These are phyloP conservation scores for Alca torda DNA, from an alignment of 2,797 vertebrate genomes.

Conservation along the genomic window DNA sequence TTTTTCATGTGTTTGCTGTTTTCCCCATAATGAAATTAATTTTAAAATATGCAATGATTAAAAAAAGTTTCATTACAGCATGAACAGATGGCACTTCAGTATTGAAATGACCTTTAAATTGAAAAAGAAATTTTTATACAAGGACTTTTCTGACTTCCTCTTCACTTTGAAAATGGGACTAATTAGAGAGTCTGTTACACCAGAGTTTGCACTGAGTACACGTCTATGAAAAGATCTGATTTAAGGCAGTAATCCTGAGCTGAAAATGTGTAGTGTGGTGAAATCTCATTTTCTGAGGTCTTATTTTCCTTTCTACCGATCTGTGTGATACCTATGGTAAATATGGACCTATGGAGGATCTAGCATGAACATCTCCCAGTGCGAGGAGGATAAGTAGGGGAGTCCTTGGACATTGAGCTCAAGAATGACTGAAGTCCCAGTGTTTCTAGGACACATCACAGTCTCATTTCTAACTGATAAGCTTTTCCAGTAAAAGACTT, in stretches of 20 bases:
- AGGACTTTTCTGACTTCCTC: background rate
- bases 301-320: background rate
- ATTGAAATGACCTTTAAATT: constrained; percentile 6
- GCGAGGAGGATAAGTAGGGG: background rate
- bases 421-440: background rate
- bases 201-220: background rate
- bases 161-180: background rate
- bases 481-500: background rate
- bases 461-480: background rate
- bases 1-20: background rate
- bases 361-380: background rate
- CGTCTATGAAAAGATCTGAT: background rate
- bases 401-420: background rate
- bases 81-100: constrained; percentile 16
- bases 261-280: background rate
- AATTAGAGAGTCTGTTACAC: background rate
- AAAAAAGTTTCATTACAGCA: background rate
- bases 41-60: constrained; percentile 6
- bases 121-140: background rate
- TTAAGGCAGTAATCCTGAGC: background rate
- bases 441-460: background rate
- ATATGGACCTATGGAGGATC: background rate
- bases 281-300: background rate
- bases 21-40: background rate
- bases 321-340: background rate